Base-by-base conservation (phyloP, 2,113 vertebrate species). In the Rissa tridactyla region DNA sequence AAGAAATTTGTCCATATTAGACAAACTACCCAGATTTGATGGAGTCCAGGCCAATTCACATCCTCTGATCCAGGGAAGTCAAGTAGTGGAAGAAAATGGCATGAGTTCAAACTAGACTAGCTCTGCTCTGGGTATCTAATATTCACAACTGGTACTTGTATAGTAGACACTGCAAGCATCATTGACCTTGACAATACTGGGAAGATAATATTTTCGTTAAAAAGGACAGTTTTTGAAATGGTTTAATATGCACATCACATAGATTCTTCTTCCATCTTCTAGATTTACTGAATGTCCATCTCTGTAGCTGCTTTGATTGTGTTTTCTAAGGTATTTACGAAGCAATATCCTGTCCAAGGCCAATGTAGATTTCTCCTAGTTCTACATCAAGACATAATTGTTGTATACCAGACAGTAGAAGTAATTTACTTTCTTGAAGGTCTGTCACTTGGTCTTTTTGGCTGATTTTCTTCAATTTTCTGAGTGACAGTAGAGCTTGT, bases 1-100 rank as follows among this genome's bases (percentile, higher is more conserved):
- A 46, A 94, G 64, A 87, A 88, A 93, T 94, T 96, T 97, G 86
- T 97, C 90, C 27, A 2, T 19, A 32, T 93, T 94, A 77, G 47
- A 75, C 32, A 88, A 92, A 57, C 73, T 94, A 49, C 27, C 62
- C 51, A 38, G 65, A 83, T 95, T 77, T 97, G 94, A 85, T 82
- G 90, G 55, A 96, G 60, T 83, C 83, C 62, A 82, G 61, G 44
- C 21, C 80, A 82, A 55, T 88, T 94, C 40, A 6, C 62, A 82
- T 92, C 70, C 75, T 79, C 61, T 87, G 68, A 90, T 94, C 85
- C 73, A 57, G 34, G 54, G 65, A 97, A 91, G 32, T 68, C 54
- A 88, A 77, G 57, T 5, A 81, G 40, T 29, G 7, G 64, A 85
- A 93, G 36, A 81, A 96, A 91, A 86, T 64, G 54, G 38, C 51